These are phyloP conservation scores for Hypsibius dujardini DNA, from an alignment of 1,140 invertebrate species.

Conservation along the genomic window DNA sequence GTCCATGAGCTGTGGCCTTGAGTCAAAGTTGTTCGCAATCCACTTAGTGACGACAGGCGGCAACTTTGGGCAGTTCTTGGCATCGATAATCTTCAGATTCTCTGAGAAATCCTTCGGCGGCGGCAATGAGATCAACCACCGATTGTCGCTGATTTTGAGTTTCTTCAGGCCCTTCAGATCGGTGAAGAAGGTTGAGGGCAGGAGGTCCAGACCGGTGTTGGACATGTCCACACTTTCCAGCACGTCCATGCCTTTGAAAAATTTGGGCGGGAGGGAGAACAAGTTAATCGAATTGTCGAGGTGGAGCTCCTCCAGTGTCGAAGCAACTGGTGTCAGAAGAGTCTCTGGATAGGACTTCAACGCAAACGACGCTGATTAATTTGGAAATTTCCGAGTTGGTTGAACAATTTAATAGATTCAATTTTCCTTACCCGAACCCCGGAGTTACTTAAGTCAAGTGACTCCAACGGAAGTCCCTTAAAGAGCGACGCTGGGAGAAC, in stretches of 20 bases:
- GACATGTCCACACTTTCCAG: constrained; percentile 7
- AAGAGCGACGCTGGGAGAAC: background rate
- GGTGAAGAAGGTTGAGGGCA: background rate
- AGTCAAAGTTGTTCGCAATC: background rate
- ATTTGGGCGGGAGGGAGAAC: background rate
- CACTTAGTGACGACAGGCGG: background rate
- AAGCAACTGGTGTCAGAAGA: background rate
- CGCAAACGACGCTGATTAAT: too few relatives aligned
- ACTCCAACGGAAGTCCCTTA: constrained; percentile 3
- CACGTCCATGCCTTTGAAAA: background rate
- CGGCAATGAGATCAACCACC: background rate
- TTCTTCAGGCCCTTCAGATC: background rate
- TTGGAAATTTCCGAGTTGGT: too few relatives aligned
- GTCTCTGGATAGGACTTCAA: background rate
- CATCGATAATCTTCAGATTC: background rate
- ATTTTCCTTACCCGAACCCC: background rate
- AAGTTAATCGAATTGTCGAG: background rate
- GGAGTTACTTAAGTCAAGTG: background rate
- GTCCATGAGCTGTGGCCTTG: background rate
- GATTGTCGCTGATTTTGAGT: constrained; percentile 14
- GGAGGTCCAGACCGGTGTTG: constrained; percentile 9
- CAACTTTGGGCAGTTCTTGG: constrained; percentile 1
- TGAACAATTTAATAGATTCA: too few relatives aligned
- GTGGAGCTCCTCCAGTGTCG: constrained; percentile 12
- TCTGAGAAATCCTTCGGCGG: background rate